Evolutionary conservation across 92 coral and sea anemone species (phyloP), one percentile per base, ranked within the genome.

Genomic region (Epizoanthus scotinus): DNA sequence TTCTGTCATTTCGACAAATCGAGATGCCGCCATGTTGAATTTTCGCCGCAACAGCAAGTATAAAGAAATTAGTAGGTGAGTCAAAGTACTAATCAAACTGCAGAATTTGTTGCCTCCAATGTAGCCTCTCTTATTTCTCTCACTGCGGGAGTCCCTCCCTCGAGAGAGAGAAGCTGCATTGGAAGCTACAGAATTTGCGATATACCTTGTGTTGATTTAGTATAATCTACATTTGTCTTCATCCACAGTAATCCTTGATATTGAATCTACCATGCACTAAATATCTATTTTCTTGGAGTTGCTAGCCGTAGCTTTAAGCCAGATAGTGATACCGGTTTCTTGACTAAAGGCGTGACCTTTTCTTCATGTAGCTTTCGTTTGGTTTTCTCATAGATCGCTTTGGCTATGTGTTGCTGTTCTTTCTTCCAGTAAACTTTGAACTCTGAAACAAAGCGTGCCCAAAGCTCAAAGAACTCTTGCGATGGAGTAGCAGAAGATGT

Each of bases 381-480:
- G 83, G 94, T 92, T 52, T 89, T 89, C 79, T 92, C 97, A 71
- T 90, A 92, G 71, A 90, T 83, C 73, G 85, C 87, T 66, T 92
- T 92, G 63, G 94, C 91, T 70, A 92, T 87, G 5, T 82, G 84
- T 58, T 92, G 97, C 71, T 92, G 97, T 70, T 91, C 94, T 82
- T 91, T 92, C 72, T 86, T 92, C 97, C 97, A 92, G 31, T 85
- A 74, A 19, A 83, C 83, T 65, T 90, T 84, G 73, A 92, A 92
- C 56, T 92, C 97, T 55, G 88, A 47, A 59, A 86, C 82, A 84
- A 92, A 92, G 27, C 65, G 85, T 55, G 85, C 63, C 97, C 97
- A 92, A 22, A 87, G 63, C 67, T 90, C 97, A 83, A 92, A 90
- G 82, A 92, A 92, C 27, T 92, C 97, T 81, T 90, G 97, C 59